Base-by-base conservation (phyloP, 2,797 vertebrate genomes). In the Spizella passerina region DNA sequence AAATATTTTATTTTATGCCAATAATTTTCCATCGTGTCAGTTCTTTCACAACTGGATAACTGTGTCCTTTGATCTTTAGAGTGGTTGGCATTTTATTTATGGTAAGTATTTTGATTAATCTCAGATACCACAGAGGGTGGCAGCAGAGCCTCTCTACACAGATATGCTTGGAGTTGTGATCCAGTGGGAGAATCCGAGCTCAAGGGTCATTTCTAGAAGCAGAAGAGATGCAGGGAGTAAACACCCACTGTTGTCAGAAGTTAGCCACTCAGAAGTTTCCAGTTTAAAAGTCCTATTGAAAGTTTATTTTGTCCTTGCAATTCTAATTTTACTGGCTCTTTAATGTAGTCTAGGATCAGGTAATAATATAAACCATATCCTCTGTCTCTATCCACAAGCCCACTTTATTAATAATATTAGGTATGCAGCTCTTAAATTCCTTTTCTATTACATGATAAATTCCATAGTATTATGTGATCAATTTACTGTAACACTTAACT, bases 361-460 rank as follows among this genome's bases (percentile, higher is more conserved):
- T 93, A 95, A 89, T 92, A 90, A 88, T 90, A 61, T 65, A 87
- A 87, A 61, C 50, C 55, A 16, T 89, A 69, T 91, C 55, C 71
- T 64, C 29, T 91, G 36, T 92, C 75, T 90, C 34, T 86, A 52
- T 55, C 36, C 80, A 63, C 69, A 66, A 91, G 63, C 90, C 79
- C 79, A 72, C 94, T 96, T 95, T 93, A 89, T 92, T 95, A 92
- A 95, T 94, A 95, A 78, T 83, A 88, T 59, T 92, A 68, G 85
- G 55, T 93, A 93, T 96, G 94, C 57, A 39, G 93, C 77, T 94
- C 87, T 95, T 96, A 94, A 95, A 97, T 96, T 96, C 92, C 88
- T 95, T 91, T 93, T 61, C 82, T 90, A 44, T 96, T 91, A 73
- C 95, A 84, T 53, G 60, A 80, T 77, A 61, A 86, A 96, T 96